These are phyloP conservation scores for Athalia circularis DNA, from an alignment of 2,888 invertebrate species.

Conservation along the genomic window DNA sequence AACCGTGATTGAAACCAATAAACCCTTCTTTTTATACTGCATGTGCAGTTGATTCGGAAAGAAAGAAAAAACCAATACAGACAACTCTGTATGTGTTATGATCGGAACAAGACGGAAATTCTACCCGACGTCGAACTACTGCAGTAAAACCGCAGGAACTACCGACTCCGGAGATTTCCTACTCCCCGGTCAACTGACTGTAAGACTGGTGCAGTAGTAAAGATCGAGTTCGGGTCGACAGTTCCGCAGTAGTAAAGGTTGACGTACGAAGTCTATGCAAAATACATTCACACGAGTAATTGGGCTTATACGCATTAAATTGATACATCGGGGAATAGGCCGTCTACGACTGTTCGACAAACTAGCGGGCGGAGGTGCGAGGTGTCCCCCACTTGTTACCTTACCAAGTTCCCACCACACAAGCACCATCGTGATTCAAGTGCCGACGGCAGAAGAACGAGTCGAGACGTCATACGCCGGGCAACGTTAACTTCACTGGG, in stretches of 20 bases:
- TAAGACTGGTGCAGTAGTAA: conserved; percentile 29
- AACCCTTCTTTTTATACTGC: no score
- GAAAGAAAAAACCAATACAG: no score
- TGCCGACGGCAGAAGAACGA: conserved; percentile 39
- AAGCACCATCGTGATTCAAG: background rate
- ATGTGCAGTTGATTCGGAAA: no score
- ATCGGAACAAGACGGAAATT: no score
- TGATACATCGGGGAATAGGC: no score
- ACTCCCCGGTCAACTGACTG: background rate
- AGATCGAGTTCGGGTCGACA: conserved; percentile 17
- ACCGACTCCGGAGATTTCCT: background rate
- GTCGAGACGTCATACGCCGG: conserved; percentile 41
- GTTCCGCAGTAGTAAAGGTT: conserved; percentile 31
- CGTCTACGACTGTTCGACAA: no score
- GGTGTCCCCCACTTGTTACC: conserved; percentile 47
- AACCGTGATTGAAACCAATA: no score
- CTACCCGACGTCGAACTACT: no score
- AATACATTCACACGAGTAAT: background rate
- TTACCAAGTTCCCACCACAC: conserved; percentile 44
- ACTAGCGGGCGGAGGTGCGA: conserved; percentile 8
- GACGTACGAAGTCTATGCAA: conserved; percentile 22
- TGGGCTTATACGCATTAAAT: background rate
- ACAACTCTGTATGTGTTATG: no score
- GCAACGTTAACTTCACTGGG: conserved; percentile 52
- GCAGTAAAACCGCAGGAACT: background rate